A percentile compares a stretch with the other conserved stretches of the same genome.
These are phyloP conservation scores for Popillia japonica DNA, from an alignment of 1,140 invertebrate genomes.

Conservation along the genomic window DNA sequence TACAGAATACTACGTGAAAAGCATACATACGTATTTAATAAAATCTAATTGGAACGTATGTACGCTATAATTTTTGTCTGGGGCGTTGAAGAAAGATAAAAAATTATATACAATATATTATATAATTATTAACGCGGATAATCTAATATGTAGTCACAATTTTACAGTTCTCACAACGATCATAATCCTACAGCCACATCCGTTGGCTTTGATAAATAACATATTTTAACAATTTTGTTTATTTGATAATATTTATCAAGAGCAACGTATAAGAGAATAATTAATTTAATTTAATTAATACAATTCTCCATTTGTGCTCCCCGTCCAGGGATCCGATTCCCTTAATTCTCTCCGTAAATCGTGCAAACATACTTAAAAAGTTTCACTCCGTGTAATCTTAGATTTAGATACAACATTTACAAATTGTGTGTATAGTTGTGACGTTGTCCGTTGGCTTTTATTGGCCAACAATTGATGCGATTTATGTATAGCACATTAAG, in stretches of 20 bases:
- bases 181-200: conserved; percentile 19
- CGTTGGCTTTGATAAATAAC: conserved; percentile 29
- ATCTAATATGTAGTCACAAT: conserved; percentile 9
- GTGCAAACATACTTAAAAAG: conserved; percentile 1
- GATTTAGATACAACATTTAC: conserved; percentile 37
- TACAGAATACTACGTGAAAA: not conserved
- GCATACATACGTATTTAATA: not conserved
- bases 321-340: too few relatives aligned
- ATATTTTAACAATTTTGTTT: conserved; percentile 7
- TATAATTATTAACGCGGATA: not conserved
- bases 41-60: not conserved
- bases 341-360: too few relatives aligned
- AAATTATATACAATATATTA: too few relatives aligned
- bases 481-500: conserved; percentile 15
- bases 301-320: too few relatives aligned
- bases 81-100: too few relatives aligned
- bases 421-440: not conserved
- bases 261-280: too few relatives aligned
- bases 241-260: conserved; percentile 24
- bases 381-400: conserved; percentile 33
- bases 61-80: not conserved
- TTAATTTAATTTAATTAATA: too few relatives aligned
- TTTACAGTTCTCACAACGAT: conserved; percentile 15
- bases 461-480: conserved; percentile 17
- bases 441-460: conserved; percentile 12